phyloP scores from a whole-genome alignment of 2,888 invertebrate species.

The Ptychoptera albimana region DNA sequence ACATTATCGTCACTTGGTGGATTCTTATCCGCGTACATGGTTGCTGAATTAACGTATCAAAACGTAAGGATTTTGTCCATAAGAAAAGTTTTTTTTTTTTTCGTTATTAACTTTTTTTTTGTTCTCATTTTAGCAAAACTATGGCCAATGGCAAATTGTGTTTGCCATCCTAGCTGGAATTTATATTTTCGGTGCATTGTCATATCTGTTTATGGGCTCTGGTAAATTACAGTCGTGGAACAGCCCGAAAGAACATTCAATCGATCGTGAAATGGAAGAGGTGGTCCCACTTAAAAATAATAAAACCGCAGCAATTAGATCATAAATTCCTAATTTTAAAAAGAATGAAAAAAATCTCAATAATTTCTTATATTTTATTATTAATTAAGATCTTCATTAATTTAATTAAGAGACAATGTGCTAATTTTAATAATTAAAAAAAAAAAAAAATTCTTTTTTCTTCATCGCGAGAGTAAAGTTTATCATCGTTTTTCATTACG shows the following conservation, averaged over 20 bases:
- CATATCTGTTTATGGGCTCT: constrained; percentile 42
- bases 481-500: too few species aligned
- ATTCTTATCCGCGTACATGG: constrained; percentile 66
- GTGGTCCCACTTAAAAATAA: constrained; percentile 30
- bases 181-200: constrained; percentile 46
- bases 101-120: background rate
- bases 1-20: constrained; percentile 71
- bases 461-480: too few species aligned
- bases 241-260: constrained; percentile 25
- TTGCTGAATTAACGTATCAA: constrained; percentile 55
- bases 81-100: constrained; percentile 4
- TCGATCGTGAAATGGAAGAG: constrained; percentile 18
- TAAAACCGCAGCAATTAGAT: constrained; percentile 2
- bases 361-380: too few species aligned
- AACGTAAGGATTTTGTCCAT: constrained; percentile 36
- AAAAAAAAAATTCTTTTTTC: too few species aligned
- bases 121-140: constrained; percentile 41
- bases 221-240: constrained; percentile 45
- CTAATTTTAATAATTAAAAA: too few species aligned
- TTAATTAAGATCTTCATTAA: too few species aligned
- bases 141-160: constrained; percentile 62
- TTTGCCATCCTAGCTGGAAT: constrained; percentile 64
- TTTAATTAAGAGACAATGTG: too few species aligned
- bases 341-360: too few species aligned
- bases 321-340: background rate